Base-by-base conservation (phyloP, 2,113 vertebrate species). In the Cepphus grylle region DNA sequence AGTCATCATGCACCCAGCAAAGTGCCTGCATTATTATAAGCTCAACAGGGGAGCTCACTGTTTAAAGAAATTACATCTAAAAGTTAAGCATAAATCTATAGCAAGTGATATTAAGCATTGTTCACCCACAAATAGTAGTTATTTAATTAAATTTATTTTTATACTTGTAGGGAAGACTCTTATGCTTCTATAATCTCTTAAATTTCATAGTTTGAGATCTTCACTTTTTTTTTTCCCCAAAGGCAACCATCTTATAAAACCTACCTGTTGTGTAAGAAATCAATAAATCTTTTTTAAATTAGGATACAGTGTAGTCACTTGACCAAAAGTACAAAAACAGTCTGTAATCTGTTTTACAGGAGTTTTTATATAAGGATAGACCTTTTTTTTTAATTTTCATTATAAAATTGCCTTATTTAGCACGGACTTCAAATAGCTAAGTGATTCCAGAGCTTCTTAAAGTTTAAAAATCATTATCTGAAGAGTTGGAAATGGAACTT, bases 1-100 rank as follows among this genome's bases (percentile, higher is more conserved):
- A 98, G 97, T 99, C 99, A 96, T 99, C 99, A 19, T 99, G 99
- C 45, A 99, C 99, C 99, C 99, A 99, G 95, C 99, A 99, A 81
- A 99, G 98, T 50, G 99, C 99, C 97, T 99, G 99, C 98, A 99
- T 99, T 97, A 99, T 99, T 90, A 99, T 96, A 94, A 99, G 97
- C 97, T 99, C 99, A 93, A 99, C 99, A 47, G 99, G 99, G 94
- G 99, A 99, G 96, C 98, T 99, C 98, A 99, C 99, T 99, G 98
- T 86, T 94, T 12, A 94, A 95, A 96, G 95, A 95, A 82, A 97
- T 92, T 32, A 94, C 23, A 93, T 69, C 32, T 71, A 21, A 1
- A 95, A 81, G 70, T 95, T 96, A 97, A 65, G 88, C 45, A 73
- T 69, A 42, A 76, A 63, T 91, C 83, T 83, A 59, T 0, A 69